Evolutionary conservation across 2,888 invertebrate species (phyloP).

Genomic region (Hypolimnas misippus): DNA sequence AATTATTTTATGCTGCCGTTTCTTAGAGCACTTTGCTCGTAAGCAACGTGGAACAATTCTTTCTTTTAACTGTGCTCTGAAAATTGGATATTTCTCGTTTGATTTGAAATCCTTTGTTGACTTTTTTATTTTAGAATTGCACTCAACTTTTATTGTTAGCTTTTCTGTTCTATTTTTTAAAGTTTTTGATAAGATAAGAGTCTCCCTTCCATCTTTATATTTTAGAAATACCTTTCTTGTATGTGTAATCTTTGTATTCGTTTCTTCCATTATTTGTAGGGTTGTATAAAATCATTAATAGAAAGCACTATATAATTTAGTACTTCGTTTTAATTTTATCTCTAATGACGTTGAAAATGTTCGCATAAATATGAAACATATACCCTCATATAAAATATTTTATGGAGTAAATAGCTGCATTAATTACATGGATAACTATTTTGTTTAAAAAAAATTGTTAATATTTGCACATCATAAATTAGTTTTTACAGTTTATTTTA

Average conservation of each 20-base stretch:
- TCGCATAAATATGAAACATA: not conserved
- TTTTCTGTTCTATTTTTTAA: slow-evolving; percentile 10
- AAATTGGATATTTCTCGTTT: slow-evolving; percentile 18
- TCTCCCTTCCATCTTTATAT: slow-evolving; percentile 37
- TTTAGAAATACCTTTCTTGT: slow-evolving; percentile 45
- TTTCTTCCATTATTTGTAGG: not conserved
- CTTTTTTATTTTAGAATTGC: slow-evolving; percentile 18
- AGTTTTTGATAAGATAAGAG: slow-evolving; percentile 37
- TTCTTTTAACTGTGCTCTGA: slow-evolving; percentile 22
- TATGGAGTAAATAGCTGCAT: too few relatives aligned
- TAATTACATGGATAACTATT: too few relatives aligned
- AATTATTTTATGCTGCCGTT: not conserved
- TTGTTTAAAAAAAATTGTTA: too few relatives aligned
- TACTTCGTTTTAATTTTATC: not conserved
- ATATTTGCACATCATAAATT: too few relatives aligned
- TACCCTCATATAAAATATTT: not conserved
- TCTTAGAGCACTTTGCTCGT: slow-evolving; percentile 25
- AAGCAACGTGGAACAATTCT: slow-evolving; percentile 43
- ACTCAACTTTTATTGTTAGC: slow-evolving; percentile 18
- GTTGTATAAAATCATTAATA: not conserved
- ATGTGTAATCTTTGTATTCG: not conserved
- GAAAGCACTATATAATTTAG: not conserved
- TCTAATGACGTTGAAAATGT: not conserved
- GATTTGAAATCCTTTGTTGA: slow-evolving; percentile 15
- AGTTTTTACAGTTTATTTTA: too few relatives aligned